phyloP scores from a whole-genome alignment of 2,113 vertebrate genomes.

The Gymnocephalus cernua region DNA sequence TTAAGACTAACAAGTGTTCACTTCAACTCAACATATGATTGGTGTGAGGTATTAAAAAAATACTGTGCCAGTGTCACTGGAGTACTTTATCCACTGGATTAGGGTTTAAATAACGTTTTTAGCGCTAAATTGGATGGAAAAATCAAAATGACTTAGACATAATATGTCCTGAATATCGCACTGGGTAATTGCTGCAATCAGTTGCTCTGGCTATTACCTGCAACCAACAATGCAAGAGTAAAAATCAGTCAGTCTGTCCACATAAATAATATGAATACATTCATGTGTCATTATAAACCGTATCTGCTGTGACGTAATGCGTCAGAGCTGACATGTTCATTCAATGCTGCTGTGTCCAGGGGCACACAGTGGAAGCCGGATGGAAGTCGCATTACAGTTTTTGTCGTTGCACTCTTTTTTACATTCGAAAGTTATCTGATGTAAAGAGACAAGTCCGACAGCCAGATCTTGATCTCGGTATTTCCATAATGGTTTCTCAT shows the following conservation, averaged over 20 bases:
- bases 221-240: background rate
- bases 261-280: background rate
- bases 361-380: background rate
- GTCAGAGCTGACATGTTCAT: conserved; percentile 17
- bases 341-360: conserved; percentile 9
- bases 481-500: background rate
- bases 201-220: background rate
- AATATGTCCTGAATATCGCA: background rate
- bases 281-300: background rate
- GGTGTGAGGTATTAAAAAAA: too few species aligned
- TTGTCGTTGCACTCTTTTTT: conserved; percentile 26
- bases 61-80: too few species aligned
- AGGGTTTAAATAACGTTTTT: too few species aligned
- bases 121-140: too few species aligned
- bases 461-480: background rate
- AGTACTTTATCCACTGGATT: too few species aligned
- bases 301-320: conserved; percentile 7
- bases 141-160: too few species aligned
- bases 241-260: background rate
- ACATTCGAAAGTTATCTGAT: conserved; percentile 11
- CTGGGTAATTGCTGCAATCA: background rate
- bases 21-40: too few species aligned
- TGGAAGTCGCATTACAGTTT: conserved; percentile 17
- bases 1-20: background rate
- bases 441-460: conserved; percentile 18